Evolutionary conservation across 2,797 vertebrate genomes (phyloP), one percentile per base, ranked within the genome.

Genomic region (Sparus aurata): DNA sequence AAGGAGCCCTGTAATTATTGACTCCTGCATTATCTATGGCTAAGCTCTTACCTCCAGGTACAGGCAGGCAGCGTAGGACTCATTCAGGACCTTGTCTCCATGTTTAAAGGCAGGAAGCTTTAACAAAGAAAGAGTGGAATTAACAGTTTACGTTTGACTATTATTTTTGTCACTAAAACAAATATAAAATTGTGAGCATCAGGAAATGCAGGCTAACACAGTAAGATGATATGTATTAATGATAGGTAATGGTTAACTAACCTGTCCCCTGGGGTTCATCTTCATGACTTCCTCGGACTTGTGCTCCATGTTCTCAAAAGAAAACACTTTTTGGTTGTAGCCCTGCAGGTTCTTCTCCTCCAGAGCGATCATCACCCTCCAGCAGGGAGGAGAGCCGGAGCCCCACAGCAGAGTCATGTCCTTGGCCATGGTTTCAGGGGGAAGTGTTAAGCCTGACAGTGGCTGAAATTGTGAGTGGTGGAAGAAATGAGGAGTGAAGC

Each of bases 21-120:
- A 62, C 55, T 49, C 34, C n/a, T 68, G 41, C 41, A 27, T 73
- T 17, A 70, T 67, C 5, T 1, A 17, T 45, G 13, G 1, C 5
- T 12, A 43, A 43, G 54, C 70, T 25, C 91, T 94, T 86, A 96
- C 95, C 94, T 95, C 95, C 87, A 96, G 89, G 85, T 90, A 96
- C 53, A 95, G 1, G 83, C 95, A 95, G n/a, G 76, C 93, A 8
- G 50, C 95, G 0, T 67, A 89, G 9, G 95, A 96, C 84, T 96
- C 95, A 23, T 95, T 95, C 61, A 96, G 50, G 45, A 93, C 13
- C 0, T 34, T 41, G 30, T 89, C n/a, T 30, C 92, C 92, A 12
- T 83, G 84, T 82, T 94, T 94, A 84, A 96, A 95, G 8, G 92
- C 4, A n/a, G 95, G 95, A 16, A 96, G 89, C 95, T 96, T 76